Evolutionary conservation across 2,113 vertebrate species (phyloP), one percentile per base, ranked within the genome.

Genomic region (Perccottus glenii): DNA sequence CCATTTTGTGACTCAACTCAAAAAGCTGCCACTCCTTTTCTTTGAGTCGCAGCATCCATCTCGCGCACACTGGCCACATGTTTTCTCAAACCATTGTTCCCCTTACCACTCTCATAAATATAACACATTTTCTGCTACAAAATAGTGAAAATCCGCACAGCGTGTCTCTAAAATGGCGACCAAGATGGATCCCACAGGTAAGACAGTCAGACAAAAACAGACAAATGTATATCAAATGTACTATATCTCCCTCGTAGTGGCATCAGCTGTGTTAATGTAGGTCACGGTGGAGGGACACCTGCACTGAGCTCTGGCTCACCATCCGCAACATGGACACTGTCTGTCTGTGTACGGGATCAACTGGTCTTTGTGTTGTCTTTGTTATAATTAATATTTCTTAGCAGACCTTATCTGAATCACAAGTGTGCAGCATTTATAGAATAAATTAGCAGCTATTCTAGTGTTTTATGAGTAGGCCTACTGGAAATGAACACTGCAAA

Each of bases 21-120:
- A 6, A 53, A 43, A 11, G 19, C 60, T 71, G 84, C 85, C 88
- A 85, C 84, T 87, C 81, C 84, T 89, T 84, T 82, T 68, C 71
- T 77, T 50, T 70, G 68, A 55, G 68, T 60, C 45, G 73, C 72
- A 85, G 85, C 76, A 78, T 83, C 85, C 75, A 65, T 85, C 60
- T 77, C 79, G 27, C 46, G 56, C 61, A 58, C 63, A 64, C 47
- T 36, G 61, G 63, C 80, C 71, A 57, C 81, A 61, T 80, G 64
- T 72, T 44, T 60, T 7, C 32, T 40, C 60, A 47, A 4, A 43
- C 48, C 62, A 45, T 59, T 73, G 52, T 75, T 67, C 32, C 55
- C 11, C 74, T 49, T 46, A 27, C 55, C 38, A 27, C 5, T 3
- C 4, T 4, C 19, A 36, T 10, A 3, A 36, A 11, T 2, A 38